Conservation (phyloP, 2,797 vertebrate genomes). For the Channa striata region DNA sequence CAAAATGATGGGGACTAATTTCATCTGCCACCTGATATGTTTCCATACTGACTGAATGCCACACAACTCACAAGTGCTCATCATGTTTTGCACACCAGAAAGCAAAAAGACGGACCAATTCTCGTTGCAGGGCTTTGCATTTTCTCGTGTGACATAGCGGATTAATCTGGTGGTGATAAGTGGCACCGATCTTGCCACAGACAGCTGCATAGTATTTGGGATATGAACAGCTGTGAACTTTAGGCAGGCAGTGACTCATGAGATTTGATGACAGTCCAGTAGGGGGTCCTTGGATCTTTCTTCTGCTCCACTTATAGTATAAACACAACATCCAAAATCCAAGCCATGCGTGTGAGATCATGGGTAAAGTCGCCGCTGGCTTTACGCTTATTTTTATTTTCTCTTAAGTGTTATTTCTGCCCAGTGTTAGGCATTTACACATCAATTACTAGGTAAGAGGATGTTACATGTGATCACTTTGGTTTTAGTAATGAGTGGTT, state of each 20-base stretch:
- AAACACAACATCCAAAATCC: slow-evolving; percentile 34
- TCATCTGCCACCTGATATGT: slow-evolving; percentile 20
- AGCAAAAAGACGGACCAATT: slow-evolving; percentile 44
- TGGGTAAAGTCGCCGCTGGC: slow-evolving; percentile 32
- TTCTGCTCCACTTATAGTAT: slow-evolving; percentile 46
- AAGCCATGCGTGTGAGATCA: slow-evolving; percentile 47
- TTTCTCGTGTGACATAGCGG: slow-evolving; percentile 48
- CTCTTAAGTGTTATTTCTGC: neutral
- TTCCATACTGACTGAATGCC: slow-evolving; percentile 15
- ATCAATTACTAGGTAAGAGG: neutral
- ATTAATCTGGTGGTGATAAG: slow-evolving; percentile 61
- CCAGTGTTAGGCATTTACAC: neutral
- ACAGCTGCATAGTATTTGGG: slow-evolving; percentile 75
- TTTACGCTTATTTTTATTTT: neutral
- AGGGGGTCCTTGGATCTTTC: slow-evolving; percentile 50
- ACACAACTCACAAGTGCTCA: slow-evolving; percentile 27
- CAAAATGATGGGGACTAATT: slow-evolving; percentile 50
- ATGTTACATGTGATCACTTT: neutral
- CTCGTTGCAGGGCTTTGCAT: slow-evolving; percentile 38
- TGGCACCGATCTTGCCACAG: slow-evolving; percentile 51
- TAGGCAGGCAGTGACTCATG: slow-evolving; percentile 64
- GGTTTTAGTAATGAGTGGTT: neutral
- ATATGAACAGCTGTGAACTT: slow-evolving; percentile 81
- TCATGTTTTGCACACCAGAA: slow-evolving; percentile 29
- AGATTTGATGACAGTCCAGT: slow-evolving; percentile 70